Conservation (phyloP, 1,140 invertebrate genomes). For the Lethrus apterus region DNA sequence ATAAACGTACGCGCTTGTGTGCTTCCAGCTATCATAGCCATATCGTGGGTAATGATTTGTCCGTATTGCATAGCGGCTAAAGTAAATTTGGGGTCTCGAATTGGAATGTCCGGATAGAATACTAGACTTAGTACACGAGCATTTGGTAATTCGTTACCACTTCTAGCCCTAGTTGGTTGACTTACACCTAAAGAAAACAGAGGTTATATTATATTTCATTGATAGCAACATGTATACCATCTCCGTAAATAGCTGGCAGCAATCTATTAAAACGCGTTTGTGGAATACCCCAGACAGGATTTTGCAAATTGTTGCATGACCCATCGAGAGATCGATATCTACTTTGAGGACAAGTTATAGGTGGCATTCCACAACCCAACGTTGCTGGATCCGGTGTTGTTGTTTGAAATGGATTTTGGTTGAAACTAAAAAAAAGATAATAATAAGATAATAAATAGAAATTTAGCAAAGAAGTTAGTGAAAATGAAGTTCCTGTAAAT, state of each 20-base stretch:
- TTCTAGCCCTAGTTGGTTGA: slow-evolving; percentile 54
- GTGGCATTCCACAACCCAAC: slow-evolving; percentile 40
- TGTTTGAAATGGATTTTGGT: slow-evolving; percentile 24
- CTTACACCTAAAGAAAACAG: slow-evolving; percentile 49
- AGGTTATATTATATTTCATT: neutral
- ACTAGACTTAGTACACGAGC: slow-evolving; percentile 61
- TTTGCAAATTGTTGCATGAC: slow-evolving; percentile 74
- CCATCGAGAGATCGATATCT: slow-evolving; percentile 74
- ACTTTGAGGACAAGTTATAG: slow-evolving; percentile 42
- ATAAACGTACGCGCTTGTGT: slow-evolving; percentile 63
- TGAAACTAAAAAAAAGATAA: neutral
- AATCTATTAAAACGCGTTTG: slow-evolving; percentile 57
- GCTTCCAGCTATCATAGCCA: slow-evolving; percentile 63
- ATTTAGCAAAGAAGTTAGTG: too few relatives aligned
- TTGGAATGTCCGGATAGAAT: slow-evolving; percentile 58
- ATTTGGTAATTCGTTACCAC: slow-evolving; percentile 55
- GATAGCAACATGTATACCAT: slow-evolving; percentile 51
- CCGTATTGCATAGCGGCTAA: slow-evolving; percentile 80
- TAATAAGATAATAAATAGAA: too few relatives aligned
- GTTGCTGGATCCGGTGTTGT: slow-evolving; percentile 29
- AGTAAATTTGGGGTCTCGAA: slow-evolving; percentile 60
- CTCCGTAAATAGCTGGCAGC: slow-evolving; percentile 70
- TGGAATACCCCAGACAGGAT: slow-evolving; percentile 65
- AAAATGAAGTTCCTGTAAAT: too few relatives aligned
- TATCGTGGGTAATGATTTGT: slow-evolving; percentile 82